A percentile compares a stretch with the other conserved stretches of the same genome.
These are phyloP conservation scores for Manis crassicaudata DNA, from an alignment of 2,797 vertebrate species.

Conservation along the genomic window DNA sequence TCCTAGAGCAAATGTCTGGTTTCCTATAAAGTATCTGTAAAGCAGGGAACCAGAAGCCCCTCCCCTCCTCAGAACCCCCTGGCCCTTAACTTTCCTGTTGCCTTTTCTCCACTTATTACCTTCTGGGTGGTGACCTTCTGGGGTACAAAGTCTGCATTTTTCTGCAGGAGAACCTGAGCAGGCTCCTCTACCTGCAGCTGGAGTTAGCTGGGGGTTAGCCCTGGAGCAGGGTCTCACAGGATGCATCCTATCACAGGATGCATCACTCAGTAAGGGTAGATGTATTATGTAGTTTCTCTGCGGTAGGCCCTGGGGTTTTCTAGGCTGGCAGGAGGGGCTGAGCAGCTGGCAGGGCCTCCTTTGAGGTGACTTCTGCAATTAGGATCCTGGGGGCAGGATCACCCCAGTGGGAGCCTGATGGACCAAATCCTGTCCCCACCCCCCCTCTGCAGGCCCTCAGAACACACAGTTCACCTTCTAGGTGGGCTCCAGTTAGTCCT, in stretches of 20 bases:
- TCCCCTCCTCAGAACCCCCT: neutral
- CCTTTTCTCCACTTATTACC: neutral
- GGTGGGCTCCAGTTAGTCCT: neutral
- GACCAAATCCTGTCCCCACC: neutral
- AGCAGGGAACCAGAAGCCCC: neutral
- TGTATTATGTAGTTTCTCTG: neutral
- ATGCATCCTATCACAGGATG: neutral
- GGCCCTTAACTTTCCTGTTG: neutral
- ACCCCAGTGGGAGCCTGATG: neutral
- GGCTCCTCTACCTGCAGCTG: neutral
- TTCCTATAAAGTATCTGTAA: neutral
- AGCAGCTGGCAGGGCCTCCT: neutral
- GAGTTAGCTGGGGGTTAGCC: neutral
- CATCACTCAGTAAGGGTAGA: neutral
- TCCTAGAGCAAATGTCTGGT: neutral
- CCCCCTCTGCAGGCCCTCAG: neutral
- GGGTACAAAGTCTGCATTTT: neutral
- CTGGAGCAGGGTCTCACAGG: neutral
- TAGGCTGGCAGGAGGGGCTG: neutral
- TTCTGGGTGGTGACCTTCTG: neutral
- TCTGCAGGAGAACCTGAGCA: neutral
- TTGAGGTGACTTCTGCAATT: neutral
- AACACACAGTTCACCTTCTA: neutral
- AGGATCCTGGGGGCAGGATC: neutral
- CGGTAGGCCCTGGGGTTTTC: neutral